Evolutionary conservation across 1,140 invertebrate species (phyloP).

Genomic region (Magallana gigas): DNA sequence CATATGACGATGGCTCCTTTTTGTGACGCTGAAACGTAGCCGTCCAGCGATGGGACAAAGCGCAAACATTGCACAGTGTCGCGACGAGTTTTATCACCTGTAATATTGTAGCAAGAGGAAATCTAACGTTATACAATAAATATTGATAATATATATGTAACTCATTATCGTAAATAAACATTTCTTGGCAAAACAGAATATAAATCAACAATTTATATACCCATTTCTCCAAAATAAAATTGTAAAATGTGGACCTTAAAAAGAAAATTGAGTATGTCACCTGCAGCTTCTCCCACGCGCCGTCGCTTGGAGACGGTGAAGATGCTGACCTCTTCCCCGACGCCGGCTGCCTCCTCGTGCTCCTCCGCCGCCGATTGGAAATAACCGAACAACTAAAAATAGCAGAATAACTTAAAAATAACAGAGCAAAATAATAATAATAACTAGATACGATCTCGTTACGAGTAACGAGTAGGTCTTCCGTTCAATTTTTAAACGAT

Average conservation of each 20-base stretch:
- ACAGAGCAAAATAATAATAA: background rate
- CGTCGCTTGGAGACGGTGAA: constrained; percentile 74
- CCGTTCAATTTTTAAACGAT: no score
- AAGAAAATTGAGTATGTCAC: constrained; percentile 55
- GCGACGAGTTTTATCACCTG: constrained; percentile 76
- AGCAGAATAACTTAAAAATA: background rate
- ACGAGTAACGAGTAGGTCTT: no score
- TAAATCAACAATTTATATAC: no score
- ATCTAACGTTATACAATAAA: no score
- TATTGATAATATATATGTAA: no score
- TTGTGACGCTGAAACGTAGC: constrained; percentile 76
- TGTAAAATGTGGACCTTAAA: no score
- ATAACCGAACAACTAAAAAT: constrained; percentile 74
- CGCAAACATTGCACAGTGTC: constrained; percentile 76
- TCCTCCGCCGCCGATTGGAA: constrained; percentile 73
- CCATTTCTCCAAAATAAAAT: background rate
- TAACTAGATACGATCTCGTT: no score
- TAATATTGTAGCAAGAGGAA: constrained; percentile 9
- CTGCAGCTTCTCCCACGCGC: constrained; percentile 75
- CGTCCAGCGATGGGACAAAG: constrained; percentile 72
- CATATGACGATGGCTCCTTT: constrained; percentile 77
- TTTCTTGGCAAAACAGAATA: no score
- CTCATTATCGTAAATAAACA: no score
- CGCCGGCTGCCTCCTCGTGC: constrained; percentile 66
- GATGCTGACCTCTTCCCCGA: constrained; percentile 74